Base-by-base conservation (phyloP, 2,113 vertebrate genomes). In the Phalacrocorax pelagicus region DNA sequence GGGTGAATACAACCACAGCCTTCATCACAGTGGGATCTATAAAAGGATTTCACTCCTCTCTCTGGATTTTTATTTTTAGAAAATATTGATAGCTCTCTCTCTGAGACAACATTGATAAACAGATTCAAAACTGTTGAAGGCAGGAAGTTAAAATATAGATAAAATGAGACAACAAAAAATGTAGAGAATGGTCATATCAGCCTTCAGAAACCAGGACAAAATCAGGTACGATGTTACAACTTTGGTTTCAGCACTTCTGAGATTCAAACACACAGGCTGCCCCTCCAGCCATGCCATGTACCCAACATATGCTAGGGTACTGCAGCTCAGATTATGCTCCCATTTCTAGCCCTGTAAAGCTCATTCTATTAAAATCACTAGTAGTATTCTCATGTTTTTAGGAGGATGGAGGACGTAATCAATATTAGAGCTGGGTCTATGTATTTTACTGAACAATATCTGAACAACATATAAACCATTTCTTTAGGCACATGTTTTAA, bases 131-230 rank as follows among this genome's bases (percentile, higher is more conserved):
- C 36, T n/a, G 29, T 3, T 5, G 15, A 5, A 54, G 49, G 26
- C 81, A 73, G 34, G 32, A n/a, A 62, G 71, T 3, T 77, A 34
- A 19, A 17, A 11, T 11, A 6, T 1, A 34, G 8, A 36, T 14
- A 40, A 72, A 23, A 1, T 54, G 32, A 63, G 36, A 63, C 3
- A 30, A 38, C 38, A 36, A 72, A 17, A 55, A 1, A 10, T 66
- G 14, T 4, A 58, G 11, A 15, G 17, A 73, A 51, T 0, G 2
- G 11, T 6, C 3, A 4, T 5, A 4, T 2, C 58, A 29, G 2
- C 21, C 42, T 32, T 26, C 72, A 67, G 46, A 49, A 81, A 61
- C 2, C 49, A 57, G 51, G 30, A 34, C 47, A 22, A 67, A 81
- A 34, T 3, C 38, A 46, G 19, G 22, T 20, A 2, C 2, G n/a